These are phyloP conservation scores for Clarias macrocephalus DNA, from an alignment of 2,113 vertebrate genomes.

Conservation along the genomic window DNA sequence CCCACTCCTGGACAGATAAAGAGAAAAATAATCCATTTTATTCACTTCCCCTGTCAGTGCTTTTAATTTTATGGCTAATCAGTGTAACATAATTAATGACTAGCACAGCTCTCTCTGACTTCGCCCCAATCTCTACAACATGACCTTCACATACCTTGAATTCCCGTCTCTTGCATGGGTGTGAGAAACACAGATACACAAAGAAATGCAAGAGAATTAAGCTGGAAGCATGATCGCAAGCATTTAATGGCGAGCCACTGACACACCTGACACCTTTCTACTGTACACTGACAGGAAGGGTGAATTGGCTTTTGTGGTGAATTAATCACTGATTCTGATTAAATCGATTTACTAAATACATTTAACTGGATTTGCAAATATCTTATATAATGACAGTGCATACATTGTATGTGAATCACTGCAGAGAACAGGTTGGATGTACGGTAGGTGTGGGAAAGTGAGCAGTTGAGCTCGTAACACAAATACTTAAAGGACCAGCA, in stretches of 20 bases:
- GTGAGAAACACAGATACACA: neutral
- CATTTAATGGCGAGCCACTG: neutral
- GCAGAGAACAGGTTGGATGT: slow-evolving; percentile 1
- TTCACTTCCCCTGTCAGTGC: too few species aligned
- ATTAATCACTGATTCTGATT: neutral
- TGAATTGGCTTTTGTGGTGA: neutral
- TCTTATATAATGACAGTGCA: neutral
- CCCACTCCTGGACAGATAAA: too few species aligned
- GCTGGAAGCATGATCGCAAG: neutral
- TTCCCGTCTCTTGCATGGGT: neutral
- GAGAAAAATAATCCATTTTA: too few species aligned
- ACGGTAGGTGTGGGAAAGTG: neutral
- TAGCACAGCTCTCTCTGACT: neutral
- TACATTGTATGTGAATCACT: neutral
- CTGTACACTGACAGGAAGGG: neutral
- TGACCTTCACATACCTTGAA: neutral
- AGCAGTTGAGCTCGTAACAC: neutral
- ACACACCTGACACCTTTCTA: neutral
- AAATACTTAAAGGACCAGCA: neutral
- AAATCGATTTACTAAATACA: too few species aligned
- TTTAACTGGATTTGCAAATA: neutral
- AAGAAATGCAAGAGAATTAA: neutral
- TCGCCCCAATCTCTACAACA: neutral
- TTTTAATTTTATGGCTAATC: too few species aligned
- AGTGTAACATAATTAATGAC: neutral